phyloP scores from a whole-genome alignment of 2,888 invertebrate species.

The Limenitis camilla region DNA sequence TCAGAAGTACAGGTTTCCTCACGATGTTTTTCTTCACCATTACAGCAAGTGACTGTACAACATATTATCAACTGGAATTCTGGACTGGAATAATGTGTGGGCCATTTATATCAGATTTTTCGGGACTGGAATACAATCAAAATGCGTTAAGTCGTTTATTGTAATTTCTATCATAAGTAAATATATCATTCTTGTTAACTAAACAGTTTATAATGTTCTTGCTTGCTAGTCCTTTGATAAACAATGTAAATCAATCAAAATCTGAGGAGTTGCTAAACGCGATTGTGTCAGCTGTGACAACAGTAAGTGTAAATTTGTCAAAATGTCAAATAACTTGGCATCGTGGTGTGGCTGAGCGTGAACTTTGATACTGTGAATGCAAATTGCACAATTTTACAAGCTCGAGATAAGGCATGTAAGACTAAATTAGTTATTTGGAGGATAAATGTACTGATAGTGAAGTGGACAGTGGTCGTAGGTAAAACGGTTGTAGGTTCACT shows the following conservation, averaged over 20 bases:
- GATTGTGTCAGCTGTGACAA: conserved; percentile 8
- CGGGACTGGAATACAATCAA: no score
- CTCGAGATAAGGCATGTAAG: conserved; percentile 3
- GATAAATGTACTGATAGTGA: neutral
- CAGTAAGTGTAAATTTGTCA: conserved; percentile 15
- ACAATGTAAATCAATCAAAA: neutral
- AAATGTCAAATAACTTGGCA: conserved; percentile 16
- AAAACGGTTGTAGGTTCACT: no score
- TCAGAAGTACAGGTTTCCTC: no score
- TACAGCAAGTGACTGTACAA: no score
- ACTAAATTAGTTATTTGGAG: neutral
- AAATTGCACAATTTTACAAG: conserved; percentile 6
- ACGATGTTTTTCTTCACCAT: no score
- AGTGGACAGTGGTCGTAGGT: neutral
- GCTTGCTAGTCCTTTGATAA: no score
- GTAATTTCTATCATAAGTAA: no score
- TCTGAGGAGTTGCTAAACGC: conserved; percentile 2
- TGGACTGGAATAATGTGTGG: neutral
- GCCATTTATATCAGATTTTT: neutral
- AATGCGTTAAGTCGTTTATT: no score
- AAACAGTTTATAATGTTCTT: no score
- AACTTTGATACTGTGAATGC: conserved; percentile 6
- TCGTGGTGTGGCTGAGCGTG: conserved; percentile 7
- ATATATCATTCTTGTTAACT: no score
- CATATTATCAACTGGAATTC: no score